Conservation (phyloP, 2,797 vertebrate genomes). For the Hippocampus kuda region DNA sequence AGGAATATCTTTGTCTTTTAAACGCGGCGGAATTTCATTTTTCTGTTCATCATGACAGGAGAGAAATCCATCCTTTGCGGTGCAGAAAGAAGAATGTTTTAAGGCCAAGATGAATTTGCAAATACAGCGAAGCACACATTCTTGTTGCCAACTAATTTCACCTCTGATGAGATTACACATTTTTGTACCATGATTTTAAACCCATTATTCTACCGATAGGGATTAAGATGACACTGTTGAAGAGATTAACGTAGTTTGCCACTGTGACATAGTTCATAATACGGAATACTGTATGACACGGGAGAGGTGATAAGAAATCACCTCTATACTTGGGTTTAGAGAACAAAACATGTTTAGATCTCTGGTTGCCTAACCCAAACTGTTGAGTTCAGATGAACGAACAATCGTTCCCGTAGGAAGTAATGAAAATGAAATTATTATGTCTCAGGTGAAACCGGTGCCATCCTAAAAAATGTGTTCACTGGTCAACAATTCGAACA, state of each 20-base stretch:
- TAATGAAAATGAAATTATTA: no score
- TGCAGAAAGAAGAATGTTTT: background rate
- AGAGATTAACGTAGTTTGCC: background rate
- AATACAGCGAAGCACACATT: background rate
- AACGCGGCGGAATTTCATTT: background rate
- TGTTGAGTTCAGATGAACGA: no score
- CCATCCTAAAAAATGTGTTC: no score
- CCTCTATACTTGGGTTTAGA: background rate
- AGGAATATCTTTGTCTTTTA: background rate
- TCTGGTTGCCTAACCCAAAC: background rate
- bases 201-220: background rate
- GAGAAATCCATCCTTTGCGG: background rate
- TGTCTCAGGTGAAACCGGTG: no score
- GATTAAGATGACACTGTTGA: background rate
- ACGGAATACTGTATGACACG: background rate
- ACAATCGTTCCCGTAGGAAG: no score
- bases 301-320: background rate
- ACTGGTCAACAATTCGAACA: no score
- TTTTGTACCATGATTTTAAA: background rate
- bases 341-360: background rate
- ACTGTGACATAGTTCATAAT: background rate
- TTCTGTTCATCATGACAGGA: background rate
- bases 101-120: background rate
- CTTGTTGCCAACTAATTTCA: background rate
- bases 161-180: background rate